Base-by-base conservation (phyloP, 1,140 invertebrate genomes). In the Drosophila chauvacae region DNA sequence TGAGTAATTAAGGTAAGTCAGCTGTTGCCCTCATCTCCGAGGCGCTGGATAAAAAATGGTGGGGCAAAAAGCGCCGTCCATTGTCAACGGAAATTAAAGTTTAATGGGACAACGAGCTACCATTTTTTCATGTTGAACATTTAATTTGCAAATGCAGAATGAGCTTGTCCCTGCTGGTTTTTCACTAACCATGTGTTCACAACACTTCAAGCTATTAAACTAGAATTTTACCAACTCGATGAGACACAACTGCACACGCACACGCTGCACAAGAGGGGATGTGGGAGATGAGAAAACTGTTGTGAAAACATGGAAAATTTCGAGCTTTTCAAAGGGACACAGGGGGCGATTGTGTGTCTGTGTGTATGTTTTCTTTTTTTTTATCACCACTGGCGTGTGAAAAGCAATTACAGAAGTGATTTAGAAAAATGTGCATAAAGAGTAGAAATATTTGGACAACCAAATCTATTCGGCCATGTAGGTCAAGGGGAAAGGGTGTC, bases 1-100 rank as follows among this genome's bases (percentile, higher is more conserved):
- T 72, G 80, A 82, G 83, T 87, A 90, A 88, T 88, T 90, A 88
- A 88, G 84, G 84, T 90, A 88, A 84, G 73, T 88, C 73, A 90
- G 84, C 84, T 88, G 80, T 78, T 88, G 58, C 56, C 77, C 53
- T 50, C 70, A 48, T 51, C 51, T 50, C 53, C 39, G 14, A 39
- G 30, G 48, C 33, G 20, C 1, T 16, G 42, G 11, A 39, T 56
- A 53, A 64, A 20, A 58, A 69, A 42, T 11, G 28, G 23, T 3
- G 39, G n/a, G 14, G 35, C 57, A 71, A 77, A 78, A 71, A 78
- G 16, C 77, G 55, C 18, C 66, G 47, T 60, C 26, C 57, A 74
- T 77, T 77, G 53, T 26, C 58, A 82, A 61, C 80, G 71, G 76
- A 87, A 87, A 87, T 87, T 77, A 82, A 82, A 87, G 80, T 83